Percentiles rank a stretch among this genome's conserved stretches.
Conservation (phyloP, 2,113 vertebrate species). For the Aleadryas rufinucha region DNA sequence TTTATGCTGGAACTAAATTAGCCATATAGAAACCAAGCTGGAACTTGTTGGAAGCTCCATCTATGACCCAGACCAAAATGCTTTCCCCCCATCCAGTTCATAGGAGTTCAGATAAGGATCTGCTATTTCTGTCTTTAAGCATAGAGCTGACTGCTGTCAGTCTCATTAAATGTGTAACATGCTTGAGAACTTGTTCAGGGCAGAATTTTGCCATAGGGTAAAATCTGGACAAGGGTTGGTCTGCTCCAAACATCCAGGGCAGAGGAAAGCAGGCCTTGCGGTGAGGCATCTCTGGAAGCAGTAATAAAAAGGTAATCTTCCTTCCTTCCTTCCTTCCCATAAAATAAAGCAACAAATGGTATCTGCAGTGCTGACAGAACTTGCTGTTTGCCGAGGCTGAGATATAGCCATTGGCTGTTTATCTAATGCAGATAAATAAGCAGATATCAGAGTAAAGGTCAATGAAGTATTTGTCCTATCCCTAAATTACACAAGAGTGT, state of each 20-base stretch:
- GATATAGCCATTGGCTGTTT: constrained; percentile 25
- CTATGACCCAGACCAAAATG: not conserved
- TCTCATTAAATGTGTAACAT: not conserved
- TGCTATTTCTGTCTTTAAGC: not conserved
- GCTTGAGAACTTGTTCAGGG: not conserved
- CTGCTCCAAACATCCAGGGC: not conserved
- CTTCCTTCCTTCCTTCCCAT: not conserved
- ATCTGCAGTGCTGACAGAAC: constrained; percentile 25
- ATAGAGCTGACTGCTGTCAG: not conserved
- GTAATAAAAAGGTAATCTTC: not conserved
- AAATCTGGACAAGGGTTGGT: not conserved
- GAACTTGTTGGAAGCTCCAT: not conserved
- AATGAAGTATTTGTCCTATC: constrained; percentile 22
- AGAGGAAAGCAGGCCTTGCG: not conserved
- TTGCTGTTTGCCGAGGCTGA: constrained; percentile 16
- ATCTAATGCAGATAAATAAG: constrained; percentile 32
- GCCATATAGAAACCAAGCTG: not conserved
- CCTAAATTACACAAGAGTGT: constrained; percentile 25
- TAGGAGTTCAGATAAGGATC: constrained; percentile 26
- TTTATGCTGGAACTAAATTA: not conserved
- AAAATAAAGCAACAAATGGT: constrained; percentile 39
- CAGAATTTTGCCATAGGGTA: not conserved
- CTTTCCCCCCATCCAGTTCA: not conserved
- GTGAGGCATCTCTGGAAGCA: not conserved
- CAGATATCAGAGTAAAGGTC: constrained; percentile 54